Evolutionary conservation across 2,888 invertebrate genomes (phyloP), one percentile per base, ranked within the genome.

Genomic region (Plagodis dolabraria): DNA sequence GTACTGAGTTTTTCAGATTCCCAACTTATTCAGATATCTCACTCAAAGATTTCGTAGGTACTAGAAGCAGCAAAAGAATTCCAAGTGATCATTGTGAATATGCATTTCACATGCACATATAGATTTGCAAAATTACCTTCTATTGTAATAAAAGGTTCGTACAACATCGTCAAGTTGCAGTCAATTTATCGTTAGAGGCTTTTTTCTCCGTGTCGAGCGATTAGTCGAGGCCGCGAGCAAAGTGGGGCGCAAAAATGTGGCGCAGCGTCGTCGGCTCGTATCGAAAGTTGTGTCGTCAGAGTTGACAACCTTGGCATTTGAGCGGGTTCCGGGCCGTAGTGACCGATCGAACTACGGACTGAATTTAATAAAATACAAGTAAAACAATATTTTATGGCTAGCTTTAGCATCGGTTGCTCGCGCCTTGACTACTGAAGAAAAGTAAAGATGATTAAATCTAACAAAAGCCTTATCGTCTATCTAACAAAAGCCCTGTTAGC

Each of bases 241-340:
- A 87, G 86, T 87, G 83, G 87, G 86, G 86, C 87, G 87, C 87
- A 89, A 89, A 88, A 89, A 89, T 91, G 89, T 88, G 81, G 89
- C 89, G 82, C 85, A 82, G 35, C 54, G 80, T 77, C 6, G 35
- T 10, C 5, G 40, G 22, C 22, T 40, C 83, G 67, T 82, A 83
- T 83, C 85, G 92, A 92, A 92, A 92, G 91, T 92, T 87, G 86
- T 89, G 90, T 89, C 89, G 91, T 89, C 89, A 88, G 84, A 91
- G 87, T 92, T 84, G 92, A 85, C 92, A 92, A 87, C 92, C 92
- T 92, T 92, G 92, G 92, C 92, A 92, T 92, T 92, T 92, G 87
- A 87, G 81, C 85, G 86, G 90, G 89, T 92, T 92, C 91, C 92
- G 92, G 77, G 77, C 82, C 71, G 74, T 76, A 68, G 79, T 81